Evolutionary conservation across 2,797 vertebrate species (phyloP).

Genomic region (Pseudochromis fuscus): DNA sequence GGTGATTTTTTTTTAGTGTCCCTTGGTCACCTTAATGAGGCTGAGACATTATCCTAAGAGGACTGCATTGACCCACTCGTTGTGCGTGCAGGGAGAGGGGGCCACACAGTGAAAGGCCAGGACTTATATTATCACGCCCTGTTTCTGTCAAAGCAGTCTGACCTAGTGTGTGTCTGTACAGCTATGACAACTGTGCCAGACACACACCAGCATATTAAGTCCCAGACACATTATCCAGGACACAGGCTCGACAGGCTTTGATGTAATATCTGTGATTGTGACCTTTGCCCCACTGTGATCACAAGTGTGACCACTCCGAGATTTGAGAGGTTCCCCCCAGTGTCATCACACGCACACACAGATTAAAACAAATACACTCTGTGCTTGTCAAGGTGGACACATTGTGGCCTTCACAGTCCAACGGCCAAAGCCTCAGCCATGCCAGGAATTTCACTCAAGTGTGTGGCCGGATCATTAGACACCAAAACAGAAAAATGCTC

Average conservation of each 20-base stretch:
- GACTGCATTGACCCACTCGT: conserved; percentile 36
- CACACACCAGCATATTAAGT: conserved; percentile 34
- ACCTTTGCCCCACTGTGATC: conserved; percentile 50
- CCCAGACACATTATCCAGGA: conserved; percentile 25
- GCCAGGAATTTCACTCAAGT: conserved; percentile 77
- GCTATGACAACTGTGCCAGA: conserved; percentile 40
- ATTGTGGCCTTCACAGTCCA: conserved; percentile 68
- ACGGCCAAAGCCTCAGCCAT: conserved; percentile 72
- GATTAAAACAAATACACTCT: conserved; percentile 15
- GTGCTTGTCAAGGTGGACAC: conserved; percentile 26
- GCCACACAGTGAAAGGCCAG: conserved; percentile 49
- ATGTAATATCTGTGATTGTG: conserved; percentile 50
- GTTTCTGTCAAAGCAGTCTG: conserved; percentile 71
- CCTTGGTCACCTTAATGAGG: conserved; percentile 46
- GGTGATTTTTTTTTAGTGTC: conserved; percentile 44
- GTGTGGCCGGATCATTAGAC: conserved; percentile 71
- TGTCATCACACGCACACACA: conserved; percentile 28
- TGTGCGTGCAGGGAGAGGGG: conserved; percentile 20
- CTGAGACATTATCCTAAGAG: conserved; percentile 53
- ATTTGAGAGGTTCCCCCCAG: conserved; percentile 17
- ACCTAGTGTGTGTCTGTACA: conserved; percentile 38
- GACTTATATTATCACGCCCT: conserved; percentile 63
- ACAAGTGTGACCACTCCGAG: conserved; percentile 7
- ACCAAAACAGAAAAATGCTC: conserved; percentile 55
- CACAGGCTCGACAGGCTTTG: conserved; percentile 15